These are phyloP conservation scores for Oenanthe melanoleuca DNA, from an alignment of 2,113 vertebrate genomes.

Conservation along the genomic window DNA sequence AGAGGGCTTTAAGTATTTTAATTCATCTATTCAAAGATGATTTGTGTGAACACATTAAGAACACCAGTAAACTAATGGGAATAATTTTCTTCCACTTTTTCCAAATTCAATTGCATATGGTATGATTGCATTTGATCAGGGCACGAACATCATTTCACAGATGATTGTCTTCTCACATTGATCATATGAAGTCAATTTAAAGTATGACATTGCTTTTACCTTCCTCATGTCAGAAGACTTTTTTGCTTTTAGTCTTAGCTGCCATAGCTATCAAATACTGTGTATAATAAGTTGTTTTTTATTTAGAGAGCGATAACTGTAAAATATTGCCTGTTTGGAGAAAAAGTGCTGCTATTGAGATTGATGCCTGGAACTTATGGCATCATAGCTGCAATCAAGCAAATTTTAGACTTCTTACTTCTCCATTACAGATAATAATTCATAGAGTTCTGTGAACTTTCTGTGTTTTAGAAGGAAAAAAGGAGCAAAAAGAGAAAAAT, in stretches of 20 bases:
- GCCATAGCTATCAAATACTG: neutral
- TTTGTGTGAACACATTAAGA: constrained; percentile 14
- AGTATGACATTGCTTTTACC: constrained; percentile 37
- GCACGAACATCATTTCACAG: constrained; percentile 11
- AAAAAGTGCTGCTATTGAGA: neutral
- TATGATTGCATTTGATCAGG: constrained; percentile 42
- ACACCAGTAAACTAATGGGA: neutral
- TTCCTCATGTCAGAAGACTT: neutral
- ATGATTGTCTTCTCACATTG: constrained; percentile 23
- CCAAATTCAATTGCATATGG: neutral
- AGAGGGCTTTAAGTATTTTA: neutral
- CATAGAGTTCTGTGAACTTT: neutral
- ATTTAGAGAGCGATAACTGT: neutral
- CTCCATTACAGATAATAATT: neutral
- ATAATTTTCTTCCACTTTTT: constrained; percentile 20
- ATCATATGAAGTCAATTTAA: constrained; percentile 23
- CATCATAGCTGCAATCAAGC: neutral
- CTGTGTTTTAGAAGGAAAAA: constrained; percentile 5
- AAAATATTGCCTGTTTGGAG: constrained; percentile 32
- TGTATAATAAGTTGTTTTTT: constrained; percentile 51
- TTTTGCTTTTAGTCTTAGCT: neutral
- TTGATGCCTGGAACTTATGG: constrained; percentile 41
- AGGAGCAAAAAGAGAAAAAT: neutral
- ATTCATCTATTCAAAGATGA: neutral
- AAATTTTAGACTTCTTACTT: constrained; percentile 11